Conservation (phyloP, 2,113 vertebrate genomes). For the Myocastor coypus region DNA sequence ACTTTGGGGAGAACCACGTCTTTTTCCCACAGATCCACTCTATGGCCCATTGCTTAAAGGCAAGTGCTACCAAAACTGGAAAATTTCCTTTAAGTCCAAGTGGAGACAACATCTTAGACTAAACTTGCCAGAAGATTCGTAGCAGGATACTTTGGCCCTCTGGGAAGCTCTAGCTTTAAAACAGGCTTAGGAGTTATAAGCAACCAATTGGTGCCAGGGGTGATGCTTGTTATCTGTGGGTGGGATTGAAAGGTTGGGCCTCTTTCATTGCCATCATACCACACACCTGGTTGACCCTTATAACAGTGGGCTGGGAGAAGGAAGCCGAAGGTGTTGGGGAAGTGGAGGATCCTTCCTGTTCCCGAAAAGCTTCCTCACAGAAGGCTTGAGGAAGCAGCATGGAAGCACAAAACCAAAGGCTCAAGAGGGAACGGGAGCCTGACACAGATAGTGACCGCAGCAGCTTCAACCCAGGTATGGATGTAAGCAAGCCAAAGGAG, state of each 20-base stretch:
- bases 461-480: conserved; percentile 38
- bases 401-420: background rate
- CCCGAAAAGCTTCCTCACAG: background rate
- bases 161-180: background rate
- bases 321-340: background rate
- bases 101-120: background rate
- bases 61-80: background rate
- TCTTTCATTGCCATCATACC: conserved; percentile 33
- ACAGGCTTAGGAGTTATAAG: background rate
- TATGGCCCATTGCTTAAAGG: background rate
- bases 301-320: background rate
- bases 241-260: background rate
- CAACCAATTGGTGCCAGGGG: background rate
- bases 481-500: background rate
- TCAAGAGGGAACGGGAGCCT: conserved; percentile 16
- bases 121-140: background rate
- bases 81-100: background rate
- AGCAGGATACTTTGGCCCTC: background rate
- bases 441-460: background rate
- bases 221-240: conserved; percentile 29
- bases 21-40: background rate
- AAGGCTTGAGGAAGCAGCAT: background rate
- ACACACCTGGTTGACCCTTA: conserved; percentile 39
- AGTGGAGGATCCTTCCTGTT: background rate
- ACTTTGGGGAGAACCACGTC: background rate